Base-by-base conservation (phyloP, 2,888 invertebrate genomes). In the Hyalella azteca region DNA sequence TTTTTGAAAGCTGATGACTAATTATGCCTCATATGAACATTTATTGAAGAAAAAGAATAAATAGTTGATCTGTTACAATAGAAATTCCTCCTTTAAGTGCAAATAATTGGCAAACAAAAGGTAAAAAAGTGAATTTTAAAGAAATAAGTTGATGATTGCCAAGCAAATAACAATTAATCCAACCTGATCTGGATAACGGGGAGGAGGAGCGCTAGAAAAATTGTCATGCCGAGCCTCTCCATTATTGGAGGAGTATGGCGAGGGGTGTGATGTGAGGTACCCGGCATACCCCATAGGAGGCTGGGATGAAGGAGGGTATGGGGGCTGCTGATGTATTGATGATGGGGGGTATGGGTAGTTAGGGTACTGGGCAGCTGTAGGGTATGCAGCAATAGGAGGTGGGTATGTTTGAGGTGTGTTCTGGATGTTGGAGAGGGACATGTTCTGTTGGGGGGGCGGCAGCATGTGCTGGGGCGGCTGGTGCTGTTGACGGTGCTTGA, bases 401-500 rank as follows among this genome's bases (percentile, higher is more conserved):
- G 79, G 81, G 39, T 75, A 75, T 4, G 75, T 45, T 39, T 75
- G 75, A 7, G 75, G 75, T 2, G 40, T 45, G 45, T 40, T 75
- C 19, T 59, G 78, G 36, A 60, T 41, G 29, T 7, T 41, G 26
- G 41, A 59, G 0, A 78, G 41, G 78, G 83, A 66, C 1, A 78
- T 77, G 19, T 49, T 77, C 19, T 77, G 76, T 22, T 40, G 45
- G 26, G 80, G 78, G 15, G 80, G 78, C 4, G 79, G 79, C 4
- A 50, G 77, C n/a, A 76, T 80, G 78, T 79, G 79, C 73, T 81
- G 82, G 29, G 84, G 84, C 66, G 86, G 86, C 78, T 86, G 85
- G 73, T 86, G 85, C 29, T 85, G 85, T 54, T 85, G 86, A 73
- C 87, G 87, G 83, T 87, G 87, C 81, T 87, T 87, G 77, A 87